Base-by-base conservation (phyloP, 2,113 vertebrate genomes). In the Osmerus eperlanus region DNA sequence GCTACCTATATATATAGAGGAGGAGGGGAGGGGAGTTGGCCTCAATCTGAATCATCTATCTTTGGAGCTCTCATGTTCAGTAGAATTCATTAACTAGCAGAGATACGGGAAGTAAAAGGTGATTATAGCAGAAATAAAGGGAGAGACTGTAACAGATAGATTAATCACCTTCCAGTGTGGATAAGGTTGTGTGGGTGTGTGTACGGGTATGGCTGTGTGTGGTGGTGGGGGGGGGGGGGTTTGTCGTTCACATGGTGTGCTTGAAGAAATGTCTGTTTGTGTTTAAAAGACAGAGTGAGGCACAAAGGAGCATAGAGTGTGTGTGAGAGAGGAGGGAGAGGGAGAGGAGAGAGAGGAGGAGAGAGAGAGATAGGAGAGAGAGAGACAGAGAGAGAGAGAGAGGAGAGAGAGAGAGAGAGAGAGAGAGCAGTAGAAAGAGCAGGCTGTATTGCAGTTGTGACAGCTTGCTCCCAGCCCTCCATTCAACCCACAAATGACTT, bases 11-110 rank as follows among this genome's bases (percentile, higher is more conserved):
- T 2, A 1, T 51, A 80, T 65, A 14, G 55, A 58, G 47, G 16
- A 85, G 79, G 83, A 90, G 91, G 90, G 89, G 55, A 87, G 89
- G 86, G 86, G 72, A 81, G 87, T 84, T 83, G 78, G 88, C 87
- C 81, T 87, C 91, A 91, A 87, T 93, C 91, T 85, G 90, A 93
- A 92, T 92, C 92, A 93, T 95, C 93, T 89, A 73, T 29, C 29
- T 29, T 29, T 88, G 81, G 85, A 79, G 92, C 89, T 89, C 88
- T 91, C 88, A 90, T 91, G 92, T 93, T 95, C 90, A 88, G 90
- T 90, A 91, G 91, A 93, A 88, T 82, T 93, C 92, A 95, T 95
- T 94, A 94, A 90, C 89, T 93, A 93, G 92, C 93, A 92, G 92
- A 89, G 89, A 92, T 90, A 92, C 90, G 93, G 90, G 91, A 92